Evolutionary conservation across 2,888 invertebrate genomes (phyloP), one percentile per base, ranked within the genome.

Genomic region (Ophion obscuratus): DNA sequence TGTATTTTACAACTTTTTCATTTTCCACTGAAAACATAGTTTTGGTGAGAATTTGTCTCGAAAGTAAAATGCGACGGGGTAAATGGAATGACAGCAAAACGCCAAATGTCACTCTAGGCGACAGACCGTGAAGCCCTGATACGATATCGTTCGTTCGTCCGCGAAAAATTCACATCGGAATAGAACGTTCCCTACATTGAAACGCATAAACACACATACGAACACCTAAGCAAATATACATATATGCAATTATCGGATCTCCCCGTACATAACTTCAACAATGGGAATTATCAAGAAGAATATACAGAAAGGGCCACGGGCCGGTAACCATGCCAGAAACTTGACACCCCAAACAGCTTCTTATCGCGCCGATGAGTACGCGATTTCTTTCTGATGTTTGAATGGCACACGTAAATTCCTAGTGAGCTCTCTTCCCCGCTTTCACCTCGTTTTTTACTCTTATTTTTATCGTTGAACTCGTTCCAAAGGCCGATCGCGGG

Each of bases 51-150:
- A 74, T 67, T 75, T 68, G 17, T 68, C 36, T 47, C 44, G 59
- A 47, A 81, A 68, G 74, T 74, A 75, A 75, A 81, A 75, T 81
- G 79, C 84, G 83, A 81, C 86, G 84, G 80, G 80, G 85, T 66
- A 88, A 86, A 89, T 88, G 84, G 89, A 89, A 88, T 70, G 75
- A 67, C 67, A 64, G 67, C 79, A 83, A 85, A 88, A 89, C 87
- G 85, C 73, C 85, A 87, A 87, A 81, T 75, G 90, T 90, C 89
- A 88, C 78, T 77, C 81, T 62, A 75, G 44, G 83, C 77, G 85
- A 87, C 87, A 85, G 86, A 89, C 87, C 87, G 88, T 87, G 87
- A 87, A 87, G 87, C 79, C 83, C 81, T 84, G 89, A 90, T 89
- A 87, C 87, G 77, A 83, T 88, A 88, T 89, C 87, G 75, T 64